phyloP scores from a whole-genome alignment of 2,888 invertebrate genomes.

The Tipula lateralis region DNA sequence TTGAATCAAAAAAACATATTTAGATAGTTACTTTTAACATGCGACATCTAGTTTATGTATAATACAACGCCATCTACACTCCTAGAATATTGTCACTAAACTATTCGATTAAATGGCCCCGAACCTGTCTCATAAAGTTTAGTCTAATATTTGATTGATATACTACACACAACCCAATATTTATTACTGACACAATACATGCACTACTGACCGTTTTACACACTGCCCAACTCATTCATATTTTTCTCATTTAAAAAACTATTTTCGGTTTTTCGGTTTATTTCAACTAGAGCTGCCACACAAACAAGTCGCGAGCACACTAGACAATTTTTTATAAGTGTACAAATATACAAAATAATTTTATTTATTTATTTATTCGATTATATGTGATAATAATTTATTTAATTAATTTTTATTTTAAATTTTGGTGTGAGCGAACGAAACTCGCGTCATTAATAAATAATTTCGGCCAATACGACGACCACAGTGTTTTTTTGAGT shows the following conservation, averaged over 20 bases:
- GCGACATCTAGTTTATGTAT: too few species aligned
- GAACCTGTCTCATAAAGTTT: too few species aligned
- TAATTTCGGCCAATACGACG: too few species aligned
- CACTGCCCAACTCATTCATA: neutral
- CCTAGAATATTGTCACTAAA: too few species aligned
- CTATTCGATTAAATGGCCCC: too few species aligned
- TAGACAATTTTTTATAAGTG: neutral
- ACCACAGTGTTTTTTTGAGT: neutral
- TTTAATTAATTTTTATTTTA: neutral
- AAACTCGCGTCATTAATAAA: neutral
- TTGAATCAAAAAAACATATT: too few species aligned
- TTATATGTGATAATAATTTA: neutral
- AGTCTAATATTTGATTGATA: too few species aligned
- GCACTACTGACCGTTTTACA: neutral
- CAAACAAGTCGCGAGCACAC: neutral
- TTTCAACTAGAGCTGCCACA: neutral
- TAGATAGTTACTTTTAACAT: too few species aligned
- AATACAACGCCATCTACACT: too few species aligned
- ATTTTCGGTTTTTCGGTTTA: neutral
- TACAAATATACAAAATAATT: neutral
- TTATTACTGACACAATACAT: neutral
- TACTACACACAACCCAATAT: too few species aligned
- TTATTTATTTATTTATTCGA: neutral
- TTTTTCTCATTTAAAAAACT: neutral
- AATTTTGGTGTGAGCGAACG: neutral